Evolutionary conservation across 2,113 vertebrate genomes (phyloP), one percentile per base, ranked within the genome.

Genomic region (Candoia aspera): DNA sequence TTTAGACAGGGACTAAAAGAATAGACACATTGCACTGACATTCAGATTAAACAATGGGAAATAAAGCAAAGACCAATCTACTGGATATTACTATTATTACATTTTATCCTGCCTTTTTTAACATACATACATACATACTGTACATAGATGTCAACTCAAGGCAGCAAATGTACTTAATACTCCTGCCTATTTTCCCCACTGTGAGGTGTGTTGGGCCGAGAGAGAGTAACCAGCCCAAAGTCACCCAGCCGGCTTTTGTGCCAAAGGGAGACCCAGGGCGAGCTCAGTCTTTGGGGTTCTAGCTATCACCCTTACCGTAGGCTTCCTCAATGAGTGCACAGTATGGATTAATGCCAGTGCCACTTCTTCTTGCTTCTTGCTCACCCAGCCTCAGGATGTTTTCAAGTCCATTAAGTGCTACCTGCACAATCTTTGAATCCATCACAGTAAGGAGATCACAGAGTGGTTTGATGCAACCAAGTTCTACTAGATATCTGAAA

Each of bases 361-460:
- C 98, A 0, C 98, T 98, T 92, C 98, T 98, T 97, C 99, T 99
- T 94, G 99, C 98, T 95, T 99, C 99, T 96, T 99, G 98, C 91
- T 99, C 99, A 89, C 99, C 99, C 91, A 99, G 98, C 94, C 99
- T 97, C 95, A 99, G 97, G 96, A 99, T 99, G 95, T 99, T 99
- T 97, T 99, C 99, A 86, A 99, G 97, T 84, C 99, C 99, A 86
- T 98, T 99, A 90, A 99, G 97, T 23, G 99, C 99, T 95, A 99
- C 99, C 93, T 99, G 99, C 93, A 99, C 99, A 68, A 99, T 99
- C 97, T 99, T 99, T 90, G 99, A 98, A 96, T 99, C 99, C 99
- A 99, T 99, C 87, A 99, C 98, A 3, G 99, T 99, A 91, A 99
- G 99, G 83, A 99, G 98, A 96, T 99, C 99, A 68, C 99, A 99